Conservation (phyloP, 2,797 vertebrate species). For the Fratercula arctica region DNA sequence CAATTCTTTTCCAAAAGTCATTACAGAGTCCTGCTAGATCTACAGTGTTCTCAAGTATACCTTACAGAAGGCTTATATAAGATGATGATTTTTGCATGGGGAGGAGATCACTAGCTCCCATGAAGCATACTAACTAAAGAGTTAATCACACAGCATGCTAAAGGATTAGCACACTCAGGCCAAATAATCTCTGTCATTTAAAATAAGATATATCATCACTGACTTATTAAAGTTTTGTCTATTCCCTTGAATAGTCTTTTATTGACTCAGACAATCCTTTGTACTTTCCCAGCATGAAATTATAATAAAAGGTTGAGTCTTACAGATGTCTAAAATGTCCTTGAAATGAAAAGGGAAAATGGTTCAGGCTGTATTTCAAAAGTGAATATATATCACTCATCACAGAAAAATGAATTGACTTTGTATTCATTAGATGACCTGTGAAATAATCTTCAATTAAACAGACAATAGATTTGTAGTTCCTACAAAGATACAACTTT, state of each 20-base stretch:
- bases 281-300: slow-evolving; percentile 60
- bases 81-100: not conserved
- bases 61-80: not conserved
- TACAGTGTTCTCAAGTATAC: not conserved
- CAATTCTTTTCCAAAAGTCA: not conserved
- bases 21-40: not conserved
- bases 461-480: slow-evolving; percentile 47
- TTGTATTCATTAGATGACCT: slow-evolving; percentile 59
- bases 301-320: slow-evolving; percentile 58
- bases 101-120: not conserved
- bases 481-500: slow-evolving; percentile 51
- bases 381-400: slow-evolving; percentile 53
- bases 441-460: slow-evolving; percentile 74
- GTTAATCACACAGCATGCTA: not conserved
- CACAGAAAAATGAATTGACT: slow-evolving; percentile 64
- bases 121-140: not conserved
- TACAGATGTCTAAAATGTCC: slow-evolving; percentile 65
- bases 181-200: slow-evolving; percentile 20
- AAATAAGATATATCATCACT: slow-evolving; percentile 41
- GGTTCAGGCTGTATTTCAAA: slow-evolving; percentile 36
- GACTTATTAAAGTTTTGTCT: slow-evolving; percentile 62
- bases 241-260: slow-evolving; percentile 44
- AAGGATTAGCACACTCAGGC: not conserved
- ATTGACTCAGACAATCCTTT: slow-evolving; percentile 66
- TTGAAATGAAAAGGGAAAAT: slow-evolving; percentile 69